These are phyloP conservation scores for Boloria euphrosyne DNA, from an alignment of 2,888 invertebrate species.

Conservation along the genomic window DNA sequence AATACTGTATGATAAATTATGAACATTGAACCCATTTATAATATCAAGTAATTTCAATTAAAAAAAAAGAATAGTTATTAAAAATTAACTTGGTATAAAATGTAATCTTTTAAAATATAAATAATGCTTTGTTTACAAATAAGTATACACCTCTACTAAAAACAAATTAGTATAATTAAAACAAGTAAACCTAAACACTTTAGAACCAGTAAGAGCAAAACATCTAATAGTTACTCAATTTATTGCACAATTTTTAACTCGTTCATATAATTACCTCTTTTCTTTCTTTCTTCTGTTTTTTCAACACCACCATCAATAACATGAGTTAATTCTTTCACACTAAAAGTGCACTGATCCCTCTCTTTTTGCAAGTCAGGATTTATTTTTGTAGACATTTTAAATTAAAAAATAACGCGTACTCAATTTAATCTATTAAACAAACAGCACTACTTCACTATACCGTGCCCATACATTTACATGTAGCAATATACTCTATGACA, in stretches of 20 bases:
- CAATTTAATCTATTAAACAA: not conserved
- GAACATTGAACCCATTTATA: conserved; percentile 6
- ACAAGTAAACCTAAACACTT: not conserved
- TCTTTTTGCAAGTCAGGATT: conserved; percentile 88
- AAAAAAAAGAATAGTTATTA: not conserved
- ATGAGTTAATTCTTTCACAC: conserved; percentile 88
- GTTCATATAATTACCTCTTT: conserved; percentile 58
- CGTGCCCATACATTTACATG: conserved; percentile 20
- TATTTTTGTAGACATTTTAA: conserved; percentile 54
- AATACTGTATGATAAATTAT: conserved; percentile 8
- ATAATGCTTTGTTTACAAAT: too few species aligned
- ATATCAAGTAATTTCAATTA: not conserved
- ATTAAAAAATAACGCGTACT: too few species aligned
- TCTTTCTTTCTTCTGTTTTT: conserved; percentile 86
- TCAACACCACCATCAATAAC: conserved; percentile 89
- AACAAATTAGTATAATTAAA: not conserved
- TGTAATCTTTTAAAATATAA: too few species aligned
- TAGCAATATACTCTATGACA: too few species aligned
- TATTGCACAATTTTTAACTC: not conserved
- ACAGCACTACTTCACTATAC: conserved; percentile 14
- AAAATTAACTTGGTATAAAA: too few species aligned
- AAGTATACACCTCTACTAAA: too few species aligned
- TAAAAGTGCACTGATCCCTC: conserved; percentile 88
- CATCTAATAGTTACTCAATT: not conserved
- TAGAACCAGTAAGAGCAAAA: not conserved